Percentiles rank a stretch among this genome's conserved stretches.
phyloP scores from a whole-genome alignment of 2,113 vertebrate species.

The Mystacornis crossleyi region DNA sequence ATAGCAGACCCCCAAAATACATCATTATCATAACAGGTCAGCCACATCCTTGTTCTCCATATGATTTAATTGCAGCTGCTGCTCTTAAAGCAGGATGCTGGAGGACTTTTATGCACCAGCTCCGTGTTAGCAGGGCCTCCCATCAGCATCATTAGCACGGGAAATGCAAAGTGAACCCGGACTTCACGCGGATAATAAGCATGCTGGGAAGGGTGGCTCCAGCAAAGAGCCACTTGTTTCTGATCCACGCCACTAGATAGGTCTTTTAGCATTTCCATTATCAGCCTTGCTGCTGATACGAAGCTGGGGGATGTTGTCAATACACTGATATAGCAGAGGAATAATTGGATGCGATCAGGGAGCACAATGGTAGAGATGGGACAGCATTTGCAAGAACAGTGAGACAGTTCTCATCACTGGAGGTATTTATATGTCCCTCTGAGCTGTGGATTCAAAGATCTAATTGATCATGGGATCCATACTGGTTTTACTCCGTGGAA shows the following conservation, averaged over 20 bases:
- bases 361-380: not conserved
- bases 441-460: not conserved
- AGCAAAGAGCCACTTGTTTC: not conserved
- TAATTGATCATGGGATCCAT: not conserved
- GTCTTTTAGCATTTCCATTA: not conserved
- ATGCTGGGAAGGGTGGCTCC: not conserved
- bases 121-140: not conserved
- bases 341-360: not conserved
- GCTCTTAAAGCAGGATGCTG: not conserved
- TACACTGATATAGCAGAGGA: not conserved
- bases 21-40: slow-evolving; percentile 5
- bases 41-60: not conserved
- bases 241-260: not conserved
- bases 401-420: not conserved
- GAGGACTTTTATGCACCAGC: not conserved
- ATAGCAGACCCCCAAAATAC: not conserved
- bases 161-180: not conserved
- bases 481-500: not conserved
- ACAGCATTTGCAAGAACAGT: not conserved
- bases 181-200: not conserved
- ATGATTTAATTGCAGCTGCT: slow-evolving; percentile 11
- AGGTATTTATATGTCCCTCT: not conserved
- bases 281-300: not conserved
- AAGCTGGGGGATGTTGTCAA: not conserved
- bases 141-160: slow-evolving; percentile 36